These are phyloP conservation scores for Octodonta nipae DNA, from an alignment of 2,888 invertebrate genomes.

Conservation along the genomic window DNA sequence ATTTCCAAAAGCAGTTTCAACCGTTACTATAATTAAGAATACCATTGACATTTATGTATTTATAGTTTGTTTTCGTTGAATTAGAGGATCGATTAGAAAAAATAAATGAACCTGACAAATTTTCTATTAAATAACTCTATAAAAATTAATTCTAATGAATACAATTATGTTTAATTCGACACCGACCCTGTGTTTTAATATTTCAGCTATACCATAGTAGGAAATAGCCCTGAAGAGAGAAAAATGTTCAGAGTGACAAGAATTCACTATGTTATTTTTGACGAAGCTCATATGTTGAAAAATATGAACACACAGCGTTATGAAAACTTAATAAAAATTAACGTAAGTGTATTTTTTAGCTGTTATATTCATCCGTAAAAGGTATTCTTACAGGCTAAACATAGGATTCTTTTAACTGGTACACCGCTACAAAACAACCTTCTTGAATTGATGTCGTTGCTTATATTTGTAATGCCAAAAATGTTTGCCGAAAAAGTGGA, in stretches of 20 bases:
- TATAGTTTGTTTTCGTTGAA: constrained; percentile 3
- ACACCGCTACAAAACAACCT: constrained; percentile 95
- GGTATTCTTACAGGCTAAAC: constrained; percentile 50
- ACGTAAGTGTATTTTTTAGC: constrained; percentile 18
- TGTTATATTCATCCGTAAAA: constrained; percentile 3
- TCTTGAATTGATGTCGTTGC: constrained; percentile 84
- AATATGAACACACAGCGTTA: constrained; percentile 91
- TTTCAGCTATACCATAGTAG: constrained; percentile 56
- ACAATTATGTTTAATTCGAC: too few species aligned
- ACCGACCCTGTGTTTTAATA: constrained; percentile 5
- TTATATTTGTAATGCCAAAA: constrained; percentile 93
- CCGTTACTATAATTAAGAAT: background rate
- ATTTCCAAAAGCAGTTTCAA: too few species aligned
- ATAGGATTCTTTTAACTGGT: constrained; percentile 80
- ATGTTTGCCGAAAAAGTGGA: constrained; percentile 81
- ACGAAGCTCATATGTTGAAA: constrained; percentile 96
- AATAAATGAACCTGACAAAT: too few species aligned
- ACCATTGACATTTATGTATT: background rate
- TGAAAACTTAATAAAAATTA: constrained; percentile 74
- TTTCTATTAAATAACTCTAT: too few species aligned
- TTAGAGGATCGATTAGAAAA: too few species aligned
- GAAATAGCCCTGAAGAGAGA: constrained; percentile 76
- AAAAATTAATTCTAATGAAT: too few species aligned
- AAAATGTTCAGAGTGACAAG: constrained; percentile 80
- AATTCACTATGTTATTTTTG: constrained; percentile 87